Evolutionary conservation across 2,797 vertebrate species (phyloP).

Genomic region (Acropternis orthonyx): DNA sequence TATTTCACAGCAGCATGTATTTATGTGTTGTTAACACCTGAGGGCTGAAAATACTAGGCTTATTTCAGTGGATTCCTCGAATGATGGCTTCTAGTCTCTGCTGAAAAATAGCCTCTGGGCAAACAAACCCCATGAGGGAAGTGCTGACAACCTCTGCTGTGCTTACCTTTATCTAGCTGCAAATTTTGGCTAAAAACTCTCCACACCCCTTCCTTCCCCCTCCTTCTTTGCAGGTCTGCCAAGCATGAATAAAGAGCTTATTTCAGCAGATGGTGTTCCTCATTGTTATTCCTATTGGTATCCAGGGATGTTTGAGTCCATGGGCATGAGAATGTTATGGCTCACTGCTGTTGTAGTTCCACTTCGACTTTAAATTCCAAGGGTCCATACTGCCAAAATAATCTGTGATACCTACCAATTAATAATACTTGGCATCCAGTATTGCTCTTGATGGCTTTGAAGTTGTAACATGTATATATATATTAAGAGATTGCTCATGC

Average conservation of each 20-base stretch:
- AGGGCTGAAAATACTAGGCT: conserved; percentile 1
- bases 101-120: background rate
- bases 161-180: conserved; percentile 8
- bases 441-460: background rate
- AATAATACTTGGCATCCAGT: background rate
- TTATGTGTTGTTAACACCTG: conserved; percentile 30
- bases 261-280: conserved; percentile 48
- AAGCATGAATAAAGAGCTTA: conserved; percentile 27
- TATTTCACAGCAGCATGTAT: conserved; percentile 3
- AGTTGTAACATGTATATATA: background rate
- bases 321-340: background rate
- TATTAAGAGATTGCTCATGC: background rate
- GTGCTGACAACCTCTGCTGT: conserved; percentile 10
- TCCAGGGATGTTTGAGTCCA: background rate
- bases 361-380: background rate
- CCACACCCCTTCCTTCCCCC: background rate
- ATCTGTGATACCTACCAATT: background rate
- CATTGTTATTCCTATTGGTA: conserved; percentile 24
- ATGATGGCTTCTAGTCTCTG: background rate
- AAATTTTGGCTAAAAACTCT: background rate
- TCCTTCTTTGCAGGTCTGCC: conserved; percentile 1
- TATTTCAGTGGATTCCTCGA: background rate
- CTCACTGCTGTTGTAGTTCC: background rate
- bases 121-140: background rate
- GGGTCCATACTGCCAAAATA: background rate